Percentiles rank a stretch among this genome's conserved stretches.
Conservation (phyloP, 2,888 invertebrate genomes). For the Melanotus villosus region DNA sequence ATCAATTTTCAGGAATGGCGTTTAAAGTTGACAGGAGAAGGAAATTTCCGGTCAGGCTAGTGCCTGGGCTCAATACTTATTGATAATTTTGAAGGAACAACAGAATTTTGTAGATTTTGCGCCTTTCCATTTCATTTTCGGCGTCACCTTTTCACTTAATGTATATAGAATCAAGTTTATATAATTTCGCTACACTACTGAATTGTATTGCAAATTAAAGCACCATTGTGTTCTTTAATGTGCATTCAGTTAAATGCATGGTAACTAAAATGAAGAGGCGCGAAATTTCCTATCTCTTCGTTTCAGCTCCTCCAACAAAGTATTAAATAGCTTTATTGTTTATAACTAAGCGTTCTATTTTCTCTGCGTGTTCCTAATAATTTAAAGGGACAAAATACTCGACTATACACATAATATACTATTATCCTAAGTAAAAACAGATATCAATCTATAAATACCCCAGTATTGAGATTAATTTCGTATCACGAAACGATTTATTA, state of each 20-base stretch:
- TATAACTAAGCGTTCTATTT: neutral
- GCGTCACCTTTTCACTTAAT: neutral
- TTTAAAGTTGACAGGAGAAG: neutral
- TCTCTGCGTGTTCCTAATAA: neutral
- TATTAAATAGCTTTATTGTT: constrained; percentile 8
- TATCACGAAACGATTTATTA: too few species aligned
- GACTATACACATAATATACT: neutral
- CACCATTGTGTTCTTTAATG: constrained; percentile 27
- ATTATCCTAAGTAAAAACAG: neutral
- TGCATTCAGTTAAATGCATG: constrained; percentile 24
- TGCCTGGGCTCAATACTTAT: constrained; percentile 1
- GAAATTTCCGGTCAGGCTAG: constrained; percentile 21
- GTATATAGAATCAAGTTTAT: constrained; percentile 6
- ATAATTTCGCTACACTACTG: neutral
- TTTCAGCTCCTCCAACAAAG: constrained; percentile 21
- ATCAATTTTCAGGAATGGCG: constrained; percentile 11
- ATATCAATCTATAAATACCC: neutral
- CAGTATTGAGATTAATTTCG: too few species aligned
- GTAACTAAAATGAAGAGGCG: constrained; percentile 15
- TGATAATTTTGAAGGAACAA: constrained; percentile 7
- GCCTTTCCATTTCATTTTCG: neutral
- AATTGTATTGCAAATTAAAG: constrained; percentile 22
- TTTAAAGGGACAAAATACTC: neutral
- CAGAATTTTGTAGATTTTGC: neutral
- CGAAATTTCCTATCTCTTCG: constrained; percentile 25